These are phyloP conservation scores for Girardinichthys multiradiatus DNA, from an alignment of 2,113 vertebrate species.

Conservation along the genomic window DNA sequence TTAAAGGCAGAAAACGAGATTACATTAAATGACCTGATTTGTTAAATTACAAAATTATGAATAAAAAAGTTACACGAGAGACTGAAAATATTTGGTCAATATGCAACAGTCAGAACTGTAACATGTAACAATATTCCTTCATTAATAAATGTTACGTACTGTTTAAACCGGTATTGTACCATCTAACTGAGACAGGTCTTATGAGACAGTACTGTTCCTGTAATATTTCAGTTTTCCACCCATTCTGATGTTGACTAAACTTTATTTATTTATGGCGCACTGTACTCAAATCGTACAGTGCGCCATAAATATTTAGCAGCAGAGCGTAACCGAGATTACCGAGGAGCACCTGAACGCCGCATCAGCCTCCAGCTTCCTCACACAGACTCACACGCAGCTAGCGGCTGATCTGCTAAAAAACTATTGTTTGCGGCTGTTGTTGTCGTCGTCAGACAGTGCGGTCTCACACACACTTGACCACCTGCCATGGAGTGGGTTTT, in stretches of 20 bases:
- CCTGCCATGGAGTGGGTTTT: conserved; percentile 17
- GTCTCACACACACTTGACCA: not conserved
- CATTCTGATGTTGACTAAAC: not conserved
- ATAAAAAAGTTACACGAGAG: not conserved
- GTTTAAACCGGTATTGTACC: no score
- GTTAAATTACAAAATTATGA: not conserved
- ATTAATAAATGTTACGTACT: not conserved
- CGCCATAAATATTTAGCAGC: not conserved
- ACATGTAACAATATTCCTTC: not conserved
- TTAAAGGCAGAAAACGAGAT: not conserved
- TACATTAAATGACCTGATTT: not conserved
- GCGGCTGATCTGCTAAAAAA: conserved; percentile 26
- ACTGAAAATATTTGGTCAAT: not conserved
- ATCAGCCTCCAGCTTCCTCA: conserved; percentile 41
- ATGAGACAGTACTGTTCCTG: no score
- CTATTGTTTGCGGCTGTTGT: conserved; percentile 1
- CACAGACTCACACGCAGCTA: conserved; percentile 18
- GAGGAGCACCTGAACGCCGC: conserved; percentile 60
- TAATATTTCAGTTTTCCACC: no score
- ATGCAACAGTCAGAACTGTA: no score
- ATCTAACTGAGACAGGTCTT: not conserved
- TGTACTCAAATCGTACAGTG: not conserved
- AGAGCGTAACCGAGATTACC: not conserved
- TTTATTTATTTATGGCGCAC: not conserved
- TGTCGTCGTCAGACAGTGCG: conserved; percentile 5